Conservation (phyloP, 2,113 vertebrate genomes). For the Triplophysa tibetana region DNA sequence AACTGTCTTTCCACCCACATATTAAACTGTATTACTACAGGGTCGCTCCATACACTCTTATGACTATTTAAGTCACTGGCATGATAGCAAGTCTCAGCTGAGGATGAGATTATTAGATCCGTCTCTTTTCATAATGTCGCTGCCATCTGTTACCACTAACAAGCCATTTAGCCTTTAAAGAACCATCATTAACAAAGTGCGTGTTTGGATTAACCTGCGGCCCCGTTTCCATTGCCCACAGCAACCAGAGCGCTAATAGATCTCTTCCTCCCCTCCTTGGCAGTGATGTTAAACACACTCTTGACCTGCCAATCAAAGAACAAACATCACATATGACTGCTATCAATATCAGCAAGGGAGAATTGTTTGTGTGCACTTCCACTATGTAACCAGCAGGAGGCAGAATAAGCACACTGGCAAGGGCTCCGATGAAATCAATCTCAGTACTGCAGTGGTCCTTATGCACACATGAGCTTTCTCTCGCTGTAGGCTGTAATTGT, state of each 20-base stretch:
- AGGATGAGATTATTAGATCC: not conserved
- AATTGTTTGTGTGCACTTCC: not conserved
- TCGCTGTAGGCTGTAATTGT: not conserved
- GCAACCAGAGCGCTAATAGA: slow-evolving; percentile 86
- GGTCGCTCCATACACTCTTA: not conserved
- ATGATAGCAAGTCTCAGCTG: not conserved
- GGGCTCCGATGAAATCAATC: not conserved
- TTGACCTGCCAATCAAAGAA: slow-evolving; percentile 78
- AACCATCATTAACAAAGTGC: not conserved
- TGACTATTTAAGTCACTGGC: not conserved
- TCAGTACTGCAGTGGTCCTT: slow-evolving; percentile 7
- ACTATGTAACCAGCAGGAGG: slow-evolving; percentile 74
- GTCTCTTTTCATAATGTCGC: not conserved
- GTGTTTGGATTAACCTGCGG: slow-evolving; percentile 77
- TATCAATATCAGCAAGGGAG: not conserved
- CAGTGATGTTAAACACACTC: slow-evolving; percentile 94
- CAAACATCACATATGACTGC: slow-evolving; percentile 13
- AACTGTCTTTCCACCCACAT: not conserved
- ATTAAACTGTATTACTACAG: not conserved
- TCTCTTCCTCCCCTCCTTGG: slow-evolving; percentile 90
- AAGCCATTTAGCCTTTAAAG: not conserved
- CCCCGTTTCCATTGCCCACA: slow-evolving; percentile 89
- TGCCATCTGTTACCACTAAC: not conserved
- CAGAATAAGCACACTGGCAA: slow-evolving; percentile 59
- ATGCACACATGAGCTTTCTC: not conserved